Evolutionary conservation across 2,888 invertebrate genomes (phyloP).

Genomic region (Dusona sp.): DNA sequence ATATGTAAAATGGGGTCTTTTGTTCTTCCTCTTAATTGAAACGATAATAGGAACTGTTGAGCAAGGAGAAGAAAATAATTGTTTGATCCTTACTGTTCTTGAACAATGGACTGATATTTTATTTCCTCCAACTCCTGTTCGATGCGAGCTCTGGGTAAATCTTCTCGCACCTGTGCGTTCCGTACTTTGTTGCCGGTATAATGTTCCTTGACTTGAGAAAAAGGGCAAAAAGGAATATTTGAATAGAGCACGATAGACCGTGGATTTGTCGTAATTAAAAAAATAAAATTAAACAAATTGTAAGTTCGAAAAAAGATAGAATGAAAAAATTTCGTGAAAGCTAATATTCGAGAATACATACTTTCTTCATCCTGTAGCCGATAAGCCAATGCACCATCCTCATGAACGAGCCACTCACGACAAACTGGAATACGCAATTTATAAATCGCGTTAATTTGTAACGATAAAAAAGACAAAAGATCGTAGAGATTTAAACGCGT

Average conservation of each 20-base stretch:
- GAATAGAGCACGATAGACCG: neutral
- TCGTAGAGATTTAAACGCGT: slow-evolving; percentile 44
- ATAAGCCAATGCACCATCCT: slow-evolving; percentile 93
- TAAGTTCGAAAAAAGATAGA: neutral
- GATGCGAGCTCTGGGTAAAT: slow-evolving; percentile 90
- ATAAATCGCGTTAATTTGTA: slow-evolving; percentile 49
- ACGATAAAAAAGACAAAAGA: neutral
- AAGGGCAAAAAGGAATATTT: slow-evolving; percentile 33
- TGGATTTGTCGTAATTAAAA: neutral
- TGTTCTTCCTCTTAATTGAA: neutral
- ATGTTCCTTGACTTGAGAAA: slow-evolving; percentile 88
- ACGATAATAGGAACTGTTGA: neutral
- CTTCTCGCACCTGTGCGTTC: slow-evolving; percentile 91
- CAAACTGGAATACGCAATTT: slow-evolving; percentile 86
- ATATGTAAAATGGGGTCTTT: neutral
- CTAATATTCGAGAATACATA: slow-evolving; percentile 82
- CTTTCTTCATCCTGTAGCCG: slow-evolving; percentile 93
- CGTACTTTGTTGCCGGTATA: slow-evolving; percentile 91
- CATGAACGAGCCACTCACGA: slow-evolving; percentile 93
- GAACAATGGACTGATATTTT: slow-evolving; percentile 87
- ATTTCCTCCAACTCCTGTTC: slow-evolving; percentile 90
- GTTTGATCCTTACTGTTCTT: slow-evolving; percentile 87
- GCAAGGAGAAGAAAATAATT: too few relatives aligned
- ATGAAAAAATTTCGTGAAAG: slow-evolving; percentile 20
- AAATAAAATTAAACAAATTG: neutral